Base-by-base conservation (phyloP, 2,888 invertebrate species). In the Agriopis aurantiaria region DNA sequence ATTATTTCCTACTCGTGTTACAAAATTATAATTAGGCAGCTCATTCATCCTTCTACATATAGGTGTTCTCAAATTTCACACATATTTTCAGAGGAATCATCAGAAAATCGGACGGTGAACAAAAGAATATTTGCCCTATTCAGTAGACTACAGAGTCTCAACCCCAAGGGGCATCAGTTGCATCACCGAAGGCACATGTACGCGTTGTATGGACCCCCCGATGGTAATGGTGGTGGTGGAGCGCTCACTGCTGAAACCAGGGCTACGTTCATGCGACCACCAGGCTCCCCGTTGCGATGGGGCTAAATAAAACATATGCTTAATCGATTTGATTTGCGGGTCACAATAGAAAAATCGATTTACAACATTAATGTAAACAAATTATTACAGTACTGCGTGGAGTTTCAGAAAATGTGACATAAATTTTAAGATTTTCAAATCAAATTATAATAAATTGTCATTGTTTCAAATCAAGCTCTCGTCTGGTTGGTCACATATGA, bases 251-350 rank as follows among this genome's bases (percentile, higher is more conserved):
- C 93, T 0, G 92, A 93, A 74, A 92, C 93, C 64, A 89, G 93
- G 74, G 90, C 78, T 11, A 88, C 86, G 3, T 84, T 91, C 70
- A 84, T 91, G 82, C 84, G 94, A 85, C 93, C 94, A 68, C 93
- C 94, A 5, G 94, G 94, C 72, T 93, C 93, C 14, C 94, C 94
- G 4, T 80, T 94, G 49, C 85, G 94, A 74, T 95, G 93, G 92
- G 93, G 95, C 68, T 91, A 91, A 80, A 70, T 57, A 17, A 52
- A 43, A 45, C 41, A 17, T 12, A 56, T 40, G 68, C 59, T 59
- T 63, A 40, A 55, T 65, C 12, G 40, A 51, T 45, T 65, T 57
- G 14, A 53, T 68, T 59, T 63, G 68, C 53, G 3, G 23, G 57
- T 53, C n/a, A 40, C 33, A 12, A 9, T 57, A 46, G 49, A 33